These are phyloP conservation scores for Thamnophis elegans DNA, from an alignment of 2,797 vertebrate genomes.

Conservation along the genomic window DNA sequence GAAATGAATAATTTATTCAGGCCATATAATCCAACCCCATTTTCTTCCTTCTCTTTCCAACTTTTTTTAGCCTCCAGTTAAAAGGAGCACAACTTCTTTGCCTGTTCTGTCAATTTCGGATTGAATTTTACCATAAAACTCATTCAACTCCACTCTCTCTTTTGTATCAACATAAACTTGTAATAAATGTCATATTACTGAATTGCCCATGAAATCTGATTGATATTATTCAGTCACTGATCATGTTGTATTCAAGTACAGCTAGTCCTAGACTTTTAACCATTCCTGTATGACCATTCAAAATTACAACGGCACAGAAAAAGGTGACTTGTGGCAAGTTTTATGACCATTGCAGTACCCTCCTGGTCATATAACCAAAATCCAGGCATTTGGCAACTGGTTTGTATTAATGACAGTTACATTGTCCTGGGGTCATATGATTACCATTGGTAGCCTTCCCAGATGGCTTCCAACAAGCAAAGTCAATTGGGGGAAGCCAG, in stretches of 20 bases:
- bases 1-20: background rate
- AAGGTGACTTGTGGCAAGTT: background rate
- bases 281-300: background rate
- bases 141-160: background rate
- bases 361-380: background rate
- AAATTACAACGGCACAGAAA: background rate
- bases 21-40: background rate
- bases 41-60: background rate
- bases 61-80: background rate
- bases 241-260: background rate
- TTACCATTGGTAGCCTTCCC: background rate
- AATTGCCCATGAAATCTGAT: background rate
- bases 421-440: background rate
- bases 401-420: background rate
- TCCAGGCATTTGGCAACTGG: background rate
- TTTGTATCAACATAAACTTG: background rate
- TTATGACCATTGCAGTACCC: background rate
- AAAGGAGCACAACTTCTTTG: background rate
- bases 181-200: background rate
- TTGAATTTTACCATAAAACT: background rate
- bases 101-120: background rate
- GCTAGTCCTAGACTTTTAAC: too few species aligned
- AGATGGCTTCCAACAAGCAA: background rate
- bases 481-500: background rate
- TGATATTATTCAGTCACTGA: background rate